Percentiles rank a stretch among this genome's conserved stretches.
Evolutionary conservation across 2,113 vertebrate genomes (phyloP).

Genomic region (Octodon degus): DNA sequence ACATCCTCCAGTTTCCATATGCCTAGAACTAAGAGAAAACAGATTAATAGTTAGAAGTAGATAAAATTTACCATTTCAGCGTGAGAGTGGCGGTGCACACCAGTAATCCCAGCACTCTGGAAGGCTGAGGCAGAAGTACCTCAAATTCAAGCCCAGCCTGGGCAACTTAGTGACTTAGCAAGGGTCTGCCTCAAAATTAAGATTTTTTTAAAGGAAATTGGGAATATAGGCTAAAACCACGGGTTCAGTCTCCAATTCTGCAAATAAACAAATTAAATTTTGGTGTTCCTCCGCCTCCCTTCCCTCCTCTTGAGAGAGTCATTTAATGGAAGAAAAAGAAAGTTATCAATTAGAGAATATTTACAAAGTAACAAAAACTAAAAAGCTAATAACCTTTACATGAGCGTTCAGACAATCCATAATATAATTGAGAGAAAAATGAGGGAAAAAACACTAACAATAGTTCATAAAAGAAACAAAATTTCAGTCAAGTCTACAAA

Average conservation of each 20-base stretch:
- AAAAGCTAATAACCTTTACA: background rate
- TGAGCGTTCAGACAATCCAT: background rate
- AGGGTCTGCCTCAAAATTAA: background rate
- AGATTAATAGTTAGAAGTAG: background rate
- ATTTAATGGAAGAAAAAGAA: constrained; percentile 1
- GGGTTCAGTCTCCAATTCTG: background rate
- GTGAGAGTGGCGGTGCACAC: too few relatives aligned
- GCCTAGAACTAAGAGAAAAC: background rate
- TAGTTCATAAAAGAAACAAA: background rate
- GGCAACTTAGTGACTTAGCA: background rate
- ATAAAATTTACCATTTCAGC: background rate
- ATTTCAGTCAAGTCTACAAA: constrained; percentile 36
- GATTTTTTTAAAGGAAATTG: background rate
- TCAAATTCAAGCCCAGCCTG: background rate
- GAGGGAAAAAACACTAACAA: background rate
- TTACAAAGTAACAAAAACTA: background rate
- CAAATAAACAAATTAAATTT: background rate
- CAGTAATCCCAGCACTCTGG: background rate
- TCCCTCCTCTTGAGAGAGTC: background rate
- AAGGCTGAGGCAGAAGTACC: background rate
- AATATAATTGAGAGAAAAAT: background rate
- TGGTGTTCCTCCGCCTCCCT: background rate
- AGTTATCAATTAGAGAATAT: background rate
- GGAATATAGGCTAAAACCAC: background rate
- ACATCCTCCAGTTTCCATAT: background rate